Base-by-base conservation (phyloP, 1,140 invertebrate species). In the Drosophila mauritiana region DNA sequence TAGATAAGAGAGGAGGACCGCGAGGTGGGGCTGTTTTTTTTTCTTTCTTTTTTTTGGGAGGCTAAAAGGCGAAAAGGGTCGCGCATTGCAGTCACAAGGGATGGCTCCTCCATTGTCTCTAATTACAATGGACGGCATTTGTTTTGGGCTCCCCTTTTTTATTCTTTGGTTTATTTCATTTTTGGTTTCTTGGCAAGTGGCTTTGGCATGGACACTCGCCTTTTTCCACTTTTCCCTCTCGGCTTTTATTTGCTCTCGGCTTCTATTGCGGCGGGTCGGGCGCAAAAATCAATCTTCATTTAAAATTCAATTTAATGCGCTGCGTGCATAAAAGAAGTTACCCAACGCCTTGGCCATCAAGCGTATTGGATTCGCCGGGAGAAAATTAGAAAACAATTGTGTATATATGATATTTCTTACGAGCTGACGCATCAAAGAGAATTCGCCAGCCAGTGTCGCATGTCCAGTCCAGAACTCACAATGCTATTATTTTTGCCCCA, bases 221-320 rank as follows among this genome's bases (percentile, higher is more conserved):
- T 70, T 55, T 62, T 75, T 25, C 45, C 58, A 39, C 27, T 37
- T 64, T 46, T 37, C 31, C 43, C 37, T 63, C 36, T 45, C 1
- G 25, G n/a, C 17, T 12, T 61, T 31, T 13, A 39, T 39, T 39
- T 39, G 37, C 37, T 34, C 10, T 34, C 49, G 54, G 48, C 42
- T 27, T 31, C 56, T 25, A 13, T 53, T 49, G 57, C 58, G 48
- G 73, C 56, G 78, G 39, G 63, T 37, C 68, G 52, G 59, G 45
- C 40, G 69, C 83, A 69, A 89, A 89, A 88, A 88, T 88, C 84
- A 88, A 88, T 88, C 84, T 88, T 88, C 72, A 88, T 88, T 88
- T 88, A 68, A 84, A 89, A 89, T 84, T 88, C 84, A 88, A 89
- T 88, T 88, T 88, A 58, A 75, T 76, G 64, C 80, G 75, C 75